These are phyloP conservation scores for Stegana nigrithorax DNA, from an alignment of 2,888 invertebrate genomes.

Conservation along the genomic window DNA sequence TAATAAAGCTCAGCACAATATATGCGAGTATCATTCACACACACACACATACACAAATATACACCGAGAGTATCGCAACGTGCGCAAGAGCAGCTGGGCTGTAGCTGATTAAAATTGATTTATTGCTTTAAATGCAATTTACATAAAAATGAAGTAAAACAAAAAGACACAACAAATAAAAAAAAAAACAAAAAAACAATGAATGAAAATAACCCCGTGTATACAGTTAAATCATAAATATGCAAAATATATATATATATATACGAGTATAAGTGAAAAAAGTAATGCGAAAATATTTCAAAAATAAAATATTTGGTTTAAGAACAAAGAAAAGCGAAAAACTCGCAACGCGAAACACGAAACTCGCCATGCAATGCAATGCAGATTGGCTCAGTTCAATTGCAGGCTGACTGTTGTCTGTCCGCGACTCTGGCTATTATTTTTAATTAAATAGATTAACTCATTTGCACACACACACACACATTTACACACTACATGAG, in stretches of 20 bases:
- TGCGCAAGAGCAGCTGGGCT: constrained; percentile 40
- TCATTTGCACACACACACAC: background rate
- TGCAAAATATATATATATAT: background rate
- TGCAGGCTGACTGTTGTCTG: no score
- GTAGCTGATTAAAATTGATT: constrained; percentile 56
- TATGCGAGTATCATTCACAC: no score
- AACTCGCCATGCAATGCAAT: background rate
- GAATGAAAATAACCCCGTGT: no score
- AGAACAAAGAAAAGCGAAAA: background rate
- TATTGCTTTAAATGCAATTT: constrained; percentile 58
- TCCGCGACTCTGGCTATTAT: no score
- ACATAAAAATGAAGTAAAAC: constrained; percentile 46
- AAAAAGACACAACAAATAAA: background rate
- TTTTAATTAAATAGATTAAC: background rate
- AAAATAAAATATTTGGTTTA: constrained; percentile 23
- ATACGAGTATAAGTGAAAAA: background rate
- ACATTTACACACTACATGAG: no score
- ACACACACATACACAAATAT: no score
- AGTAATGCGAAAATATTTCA: constrained; percentile 11
- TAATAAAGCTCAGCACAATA: constrained; percentile 18
- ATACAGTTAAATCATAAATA: no score
- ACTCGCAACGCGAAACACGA: background rate
- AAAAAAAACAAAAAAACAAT: background rate
- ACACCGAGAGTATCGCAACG: background rate
- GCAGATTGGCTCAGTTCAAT: background rate